Evolutionary conservation across 2,797 vertebrate species (phyloP).

Genomic region (Apogon talboti): DNA sequence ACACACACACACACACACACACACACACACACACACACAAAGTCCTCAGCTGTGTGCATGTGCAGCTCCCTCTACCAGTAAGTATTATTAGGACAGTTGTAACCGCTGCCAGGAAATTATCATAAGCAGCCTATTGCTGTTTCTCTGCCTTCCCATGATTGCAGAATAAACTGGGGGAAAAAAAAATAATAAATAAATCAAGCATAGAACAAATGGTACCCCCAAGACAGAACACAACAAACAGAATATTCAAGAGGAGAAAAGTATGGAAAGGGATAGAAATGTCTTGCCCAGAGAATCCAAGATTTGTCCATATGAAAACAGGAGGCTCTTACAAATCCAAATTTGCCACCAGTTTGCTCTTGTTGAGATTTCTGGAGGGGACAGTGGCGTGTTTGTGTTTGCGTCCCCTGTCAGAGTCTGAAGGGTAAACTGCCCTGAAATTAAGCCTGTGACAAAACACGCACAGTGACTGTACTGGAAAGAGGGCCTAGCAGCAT

Average conservation of each 20-base stretch:
- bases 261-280: slow-evolving; percentile 57
- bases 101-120: slow-evolving; percentile 64
- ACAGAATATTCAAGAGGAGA: slow-evolving; percentile 69
- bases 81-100: slow-evolving; percentile 70
- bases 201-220: slow-evolving; percentile 58
- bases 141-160: slow-evolving; percentile 64
- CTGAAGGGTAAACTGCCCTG: slow-evolving; percentile 48
- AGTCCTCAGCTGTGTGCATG: slow-evolving; percentile 31
- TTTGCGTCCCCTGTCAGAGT: slow-evolving; percentile 37
- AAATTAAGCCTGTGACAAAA: slow-evolving; percentile 67
- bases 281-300: slow-evolving; percentile 68
- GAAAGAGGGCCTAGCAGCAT: slow-evolving; percentile 36
- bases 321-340: slow-evolving; percentile 61
- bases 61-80: slow-evolving; percentile 44
- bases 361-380: slow-evolving; percentile 62
- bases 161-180: slow-evolving; percentile 52
- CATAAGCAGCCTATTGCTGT: slow-evolving; percentile 62
- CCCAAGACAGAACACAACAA: slow-evolving; percentile 64
- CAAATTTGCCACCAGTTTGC: slow-evolving; percentile 76
- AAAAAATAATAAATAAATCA: slow-evolving; percentile 43
- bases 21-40: no score
- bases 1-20: no score
- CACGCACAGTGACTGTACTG: slow-evolving; percentile 38
- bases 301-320: slow-evolving; percentile 66
- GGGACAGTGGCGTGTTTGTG: slow-evolving; percentile 62